Base-by-base conservation (phyloP, 2,888 invertebrate species). In the Athrips mouffetella region DNA sequence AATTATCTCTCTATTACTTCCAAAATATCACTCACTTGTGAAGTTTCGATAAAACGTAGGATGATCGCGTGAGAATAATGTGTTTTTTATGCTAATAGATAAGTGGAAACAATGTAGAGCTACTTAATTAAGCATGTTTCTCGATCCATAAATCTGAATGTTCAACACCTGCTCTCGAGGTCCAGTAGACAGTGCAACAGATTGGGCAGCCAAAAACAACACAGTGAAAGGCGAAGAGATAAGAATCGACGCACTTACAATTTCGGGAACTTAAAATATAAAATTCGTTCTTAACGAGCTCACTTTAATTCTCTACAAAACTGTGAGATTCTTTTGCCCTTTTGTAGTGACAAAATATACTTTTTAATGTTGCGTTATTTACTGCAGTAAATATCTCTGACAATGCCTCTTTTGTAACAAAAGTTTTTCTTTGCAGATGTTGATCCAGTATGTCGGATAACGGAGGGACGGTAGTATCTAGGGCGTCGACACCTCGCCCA, bases 401-500 rank as follows among this genome's bases (percentile, higher is more conserved):
- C 33, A 37, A 37, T 6, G n/a, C 5, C 15, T 11, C 11, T 44
- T 15, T 33, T 48, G 27, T 49, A 27, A 37, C 21, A 13, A 16
- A 44, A 33, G 48, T 40, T 65, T 63, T 69, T 70, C 29, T 63
- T 83, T 80, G 49, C 86, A 87, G 87, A 76, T 83, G 77, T 60
- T 62, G 64, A 59, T 64, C 52, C 78, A 80, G 69, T 62, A 89
- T 89, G 89, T 86, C 89, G 62, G 89, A 89, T 60, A 85, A 84
- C 76, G 73, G 76, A 52, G 84, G 82, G 63, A 65, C 85, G 54
- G 80, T 77, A 45, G 79, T 79, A 78, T 86, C 77, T 61, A 85
- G 72, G 84, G 89, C 76, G 61, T 90, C 78, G 56, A 89, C 76
- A 71, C 89, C 79, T 74, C 90, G 74, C 77, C 90, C 79, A 42